phyloP scores from a whole-genome alignment of 2,797 vertebrate species.

The Pseudochirops cupreus region DNA sequence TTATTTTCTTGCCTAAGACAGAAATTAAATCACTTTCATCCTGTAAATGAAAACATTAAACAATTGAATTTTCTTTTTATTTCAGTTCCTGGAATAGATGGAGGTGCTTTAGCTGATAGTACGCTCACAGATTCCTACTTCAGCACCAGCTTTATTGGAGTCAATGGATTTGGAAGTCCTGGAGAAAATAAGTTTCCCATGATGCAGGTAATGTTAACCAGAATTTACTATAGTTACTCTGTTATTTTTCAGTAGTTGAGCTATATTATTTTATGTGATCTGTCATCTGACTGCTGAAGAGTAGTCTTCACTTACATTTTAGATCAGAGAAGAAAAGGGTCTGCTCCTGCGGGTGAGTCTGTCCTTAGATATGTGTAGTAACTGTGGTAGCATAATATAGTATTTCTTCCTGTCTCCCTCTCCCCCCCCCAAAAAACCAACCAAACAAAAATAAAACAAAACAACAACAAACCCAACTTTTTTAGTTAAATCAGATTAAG shows the following conservation, averaged over 20 bases:
- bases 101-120: slow-evolving; percentile 92
- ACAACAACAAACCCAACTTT: background rate
- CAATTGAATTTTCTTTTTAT: slow-evolving; percentile 66
- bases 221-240: background rate
- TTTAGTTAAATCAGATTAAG: background rate
- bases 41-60: slow-evolving; percentile 53
- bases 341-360: background rate
- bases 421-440: too few species aligned
- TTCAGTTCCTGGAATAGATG: slow-evolving; percentile 97
- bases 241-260: background rate
- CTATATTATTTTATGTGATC: background rate
- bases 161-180: slow-evolving; percentile 99
- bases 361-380: background rate
- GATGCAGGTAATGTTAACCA: slow-evolving; percentile 93
- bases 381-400: background rate
- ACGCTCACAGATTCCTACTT: slow-evolving; percentile 99
- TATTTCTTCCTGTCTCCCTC: background rate
- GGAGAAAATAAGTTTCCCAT: slow-evolving; percentile 98
- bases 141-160: slow-evolving; percentile 99
- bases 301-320: background rate
- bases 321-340: background rate
- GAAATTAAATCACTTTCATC: slow-evolving; percentile 23
- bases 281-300: background rate
- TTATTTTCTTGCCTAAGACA: slow-evolving; percentile 18
- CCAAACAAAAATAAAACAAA: too few species aligned